Evolutionary conservation across 2,797 vertebrate genomes (phyloP), one percentile per base, ranked within the genome.

Genomic region (Acanthis flammea): DNA sequence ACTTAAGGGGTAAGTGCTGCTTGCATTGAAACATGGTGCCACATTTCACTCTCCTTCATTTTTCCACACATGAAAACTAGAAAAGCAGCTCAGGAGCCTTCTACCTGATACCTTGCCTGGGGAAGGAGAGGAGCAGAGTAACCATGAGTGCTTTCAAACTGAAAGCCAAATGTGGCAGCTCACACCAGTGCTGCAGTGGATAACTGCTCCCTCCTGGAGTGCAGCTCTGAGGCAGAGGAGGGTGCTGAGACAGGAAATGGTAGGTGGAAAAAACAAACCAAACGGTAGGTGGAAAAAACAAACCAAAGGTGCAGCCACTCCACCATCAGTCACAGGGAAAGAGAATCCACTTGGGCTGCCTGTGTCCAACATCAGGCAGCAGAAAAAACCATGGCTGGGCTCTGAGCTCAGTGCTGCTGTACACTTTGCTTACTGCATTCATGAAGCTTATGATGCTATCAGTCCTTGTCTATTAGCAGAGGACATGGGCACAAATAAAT

Each of bases 241-340:
- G n/a, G 14, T 71, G 33, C 39, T 51, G 31, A 25, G 61, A 50
- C 35, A 53, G 27, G 28, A 65, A 57, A 25, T 2, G 24, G 48
- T 0, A 39, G 27, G 25, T 14, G 21, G 21, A 45, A 25, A 39
- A 74, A 81, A 55, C 0, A n/a, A n/a, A n/a, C n/a, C n/a, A 65
- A 57, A 25, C 2, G 24, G 48, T 0, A 39, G 27, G 25, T 14
- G 21, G 21, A 45, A 25, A 39, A 74, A 81, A 55, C 0, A n/a
- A n/a, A n/a, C 15, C 44, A 58, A 45, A 71, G 53, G 22, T n/a
- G 30, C 5, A 39, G 24, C 24, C 55, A 35, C 51, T 39, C 13
- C 3, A 61, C 11, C 55, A 39, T 5, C 30, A 57, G n/a, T 31
- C 48, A 37, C 22, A 39, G 22, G 12, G 45, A 63, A 80, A 28